Percentiles rank a stretch among this genome's conserved stretches.
phyloP scores from a whole-genome alignment of 2,888 invertebrate genomes.

The Drosophila nr. perissopoda region DNA sequence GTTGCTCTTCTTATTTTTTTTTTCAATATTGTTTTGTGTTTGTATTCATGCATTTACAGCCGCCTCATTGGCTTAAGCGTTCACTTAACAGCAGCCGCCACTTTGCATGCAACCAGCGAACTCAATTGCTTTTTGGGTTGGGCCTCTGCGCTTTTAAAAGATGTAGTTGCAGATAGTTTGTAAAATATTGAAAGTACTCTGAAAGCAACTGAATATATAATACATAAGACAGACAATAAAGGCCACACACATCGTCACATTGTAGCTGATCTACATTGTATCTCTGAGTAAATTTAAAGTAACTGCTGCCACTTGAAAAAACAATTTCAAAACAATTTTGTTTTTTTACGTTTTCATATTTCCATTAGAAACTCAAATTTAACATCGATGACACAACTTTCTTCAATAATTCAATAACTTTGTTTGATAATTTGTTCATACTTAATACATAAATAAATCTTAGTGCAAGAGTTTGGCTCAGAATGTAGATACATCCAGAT shows the following conservation, averaged over 20 bases:
- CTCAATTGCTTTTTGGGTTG: constrained; percentile 17
- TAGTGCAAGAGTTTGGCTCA: too few relatives aligned
- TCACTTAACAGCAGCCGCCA: constrained; percentile 70
- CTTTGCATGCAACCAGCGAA: constrained; percentile 44
- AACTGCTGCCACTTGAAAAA: neutral
- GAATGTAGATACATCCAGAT: neutral
- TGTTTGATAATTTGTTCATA: fast-evolving
- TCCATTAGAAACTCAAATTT: neutral
- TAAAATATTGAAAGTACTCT: constrained; percentile 52
- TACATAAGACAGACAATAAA: constrained; percentile 6
- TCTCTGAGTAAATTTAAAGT: neutral
- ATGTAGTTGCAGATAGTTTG: constrained; percentile 38
- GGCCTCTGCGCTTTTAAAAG: constrained; percentile 43
- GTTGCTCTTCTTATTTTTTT: neutral
- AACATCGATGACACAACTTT: neutral
- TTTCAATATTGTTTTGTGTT: constrained; percentile 4
- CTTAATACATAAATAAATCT: neutral
- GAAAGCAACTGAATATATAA: constrained; percentile 30
- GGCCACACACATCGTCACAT: constrained; percentile 34
- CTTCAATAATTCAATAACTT: neutral
- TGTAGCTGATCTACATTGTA: neutral
- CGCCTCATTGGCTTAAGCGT: constrained; percentile 67
- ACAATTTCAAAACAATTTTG: neutral
- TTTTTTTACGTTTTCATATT: neutral
- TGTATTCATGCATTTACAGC: constrained; percentile 44